Evolutionary conservation across 2,888 invertebrate species (phyloP), one percentile per base, ranked within the genome.

Genomic region (Ormyrus nitidulus): DNA sequence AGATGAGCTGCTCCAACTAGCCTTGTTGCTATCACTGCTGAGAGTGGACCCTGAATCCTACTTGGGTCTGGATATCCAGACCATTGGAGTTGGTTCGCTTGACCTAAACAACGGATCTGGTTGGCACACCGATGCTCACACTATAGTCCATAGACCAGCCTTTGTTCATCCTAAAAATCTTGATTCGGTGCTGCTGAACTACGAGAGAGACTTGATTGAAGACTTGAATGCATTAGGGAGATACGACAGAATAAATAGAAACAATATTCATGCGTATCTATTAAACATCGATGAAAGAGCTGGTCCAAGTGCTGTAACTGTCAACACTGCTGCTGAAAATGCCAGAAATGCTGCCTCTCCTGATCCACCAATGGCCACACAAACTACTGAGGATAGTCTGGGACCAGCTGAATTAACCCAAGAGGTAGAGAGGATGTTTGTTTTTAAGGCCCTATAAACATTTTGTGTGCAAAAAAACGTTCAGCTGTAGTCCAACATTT

Each of bases 1-100:
- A 71, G 95, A 96, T 89, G 96, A 96, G 92, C 92, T 97, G 86
- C 91, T 97, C 83, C 94, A 96, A 90, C 91, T 97, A 85, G 95
- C 97, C 84, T 90, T 98, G 89, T 93, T 97, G 84, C 92, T 97
- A 86, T 95, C 97, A 90, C 92, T 97, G 83, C 90, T 97, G 75
- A 93, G 96, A 85, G 94, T 95, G 11, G 94, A 96, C 88, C 95
- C 95, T 0, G 94, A 95, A 84, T 93, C 93, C 46, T 94, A 95
- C 86, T 90, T 95, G 71, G 92, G 93, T 65, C 92, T 94, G 85
- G 93, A 93, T 77, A 91, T 93, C 61, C 90, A 92, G 46, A 92
- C 93, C 9, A 93, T 93, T 0, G 88, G 89, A 9, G 88, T 91
- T 13, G 89, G 89, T 3, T 89, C 89, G 0, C 85, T 92, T 77